These are phyloP conservation scores for Chrysaora quinquecirrha DNA, from an alignment of 30 jellyfish, hydroid and myxozoan species.

Conservation along the genomic window DNA sequence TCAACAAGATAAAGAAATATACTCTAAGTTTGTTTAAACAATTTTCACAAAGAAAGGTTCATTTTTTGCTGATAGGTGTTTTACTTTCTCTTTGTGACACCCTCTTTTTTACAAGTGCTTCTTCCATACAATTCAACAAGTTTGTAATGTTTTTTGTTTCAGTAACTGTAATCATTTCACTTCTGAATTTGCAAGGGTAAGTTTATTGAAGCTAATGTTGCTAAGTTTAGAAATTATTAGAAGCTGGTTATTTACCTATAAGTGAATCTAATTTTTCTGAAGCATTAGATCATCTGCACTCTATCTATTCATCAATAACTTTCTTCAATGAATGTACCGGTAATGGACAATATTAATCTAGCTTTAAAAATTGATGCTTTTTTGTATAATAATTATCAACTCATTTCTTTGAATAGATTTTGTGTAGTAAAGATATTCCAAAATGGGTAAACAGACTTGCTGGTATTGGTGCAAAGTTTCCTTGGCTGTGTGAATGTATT, in stretches of 20 bases:
- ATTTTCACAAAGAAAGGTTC: no score
- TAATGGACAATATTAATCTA: not conserved
- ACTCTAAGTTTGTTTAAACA: no score
- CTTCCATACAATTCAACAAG: not conserved
- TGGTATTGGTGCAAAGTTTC: conserved; percentile 88
- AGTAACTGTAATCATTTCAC: conserved; percentile 98
- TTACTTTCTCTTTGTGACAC: not conserved
- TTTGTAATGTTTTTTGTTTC: not conserved
- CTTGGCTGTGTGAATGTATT: conserved; percentile 86
- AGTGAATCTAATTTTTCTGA: not conserved
- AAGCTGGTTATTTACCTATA: no score
- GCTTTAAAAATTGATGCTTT: not conserved
- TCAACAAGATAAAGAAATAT: no score
- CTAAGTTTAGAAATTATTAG: no score
- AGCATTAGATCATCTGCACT: not conserved
- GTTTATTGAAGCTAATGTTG: no score
- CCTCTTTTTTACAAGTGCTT: not conserved
- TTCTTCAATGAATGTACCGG: not conserved
- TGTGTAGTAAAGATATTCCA: conserved; percentile 90
- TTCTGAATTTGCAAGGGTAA: conserved; percentile 84
- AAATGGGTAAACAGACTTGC: conserved; percentile 96
- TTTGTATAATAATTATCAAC: not conserved
- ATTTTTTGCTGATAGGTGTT: not conserved
- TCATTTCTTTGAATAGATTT: conserved; percentile 35
- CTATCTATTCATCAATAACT: not conserved